Evolutionary conservation across 2,888 invertebrate species (phyloP).

Genomic region (Eristalis tenax): DNA sequence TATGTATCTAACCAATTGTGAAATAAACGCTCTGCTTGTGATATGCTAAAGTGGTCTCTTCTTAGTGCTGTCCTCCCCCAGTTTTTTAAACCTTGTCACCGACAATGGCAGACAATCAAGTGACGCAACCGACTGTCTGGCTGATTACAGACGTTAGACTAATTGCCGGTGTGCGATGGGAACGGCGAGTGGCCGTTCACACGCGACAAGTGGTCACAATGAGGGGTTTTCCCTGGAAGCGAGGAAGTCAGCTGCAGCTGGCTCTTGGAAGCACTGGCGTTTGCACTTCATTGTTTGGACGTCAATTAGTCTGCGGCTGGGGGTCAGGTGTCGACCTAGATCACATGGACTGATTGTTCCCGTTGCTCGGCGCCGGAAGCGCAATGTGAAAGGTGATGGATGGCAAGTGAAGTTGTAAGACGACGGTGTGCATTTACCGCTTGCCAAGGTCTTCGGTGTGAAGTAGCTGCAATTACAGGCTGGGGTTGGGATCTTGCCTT

Average conservation of each 20-base stretch:
- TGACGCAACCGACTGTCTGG: conserved; percentile 1
- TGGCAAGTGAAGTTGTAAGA: not conserved
- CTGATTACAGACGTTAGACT: not conserved
- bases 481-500: no score
- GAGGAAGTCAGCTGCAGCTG: conserved; percentile 16
- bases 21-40: conserved; percentile 24
- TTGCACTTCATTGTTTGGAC: not conserved
- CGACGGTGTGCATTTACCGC: no score
- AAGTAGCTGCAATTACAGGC: no score
- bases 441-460: no score
- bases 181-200: conserved; percentile 9
- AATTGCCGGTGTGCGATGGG: not conserved
- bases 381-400: not conserved
- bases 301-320: not conserved
- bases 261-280: no score
- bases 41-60: conserved; percentile 9
- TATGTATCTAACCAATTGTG: conserved; percentile 8
- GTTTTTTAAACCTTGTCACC: not conserved
- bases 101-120: not conserved
- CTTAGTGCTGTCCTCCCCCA: not conserved
- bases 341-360: not conserved
- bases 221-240: conserved; percentile 21
- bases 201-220: conserved; percentile 31
- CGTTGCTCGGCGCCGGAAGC: not conserved
- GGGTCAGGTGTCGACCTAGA: not conserved